Base-by-base conservation (phyloP, 2,113 vertebrate genomes). In the Isichthys henryi region DNA sequence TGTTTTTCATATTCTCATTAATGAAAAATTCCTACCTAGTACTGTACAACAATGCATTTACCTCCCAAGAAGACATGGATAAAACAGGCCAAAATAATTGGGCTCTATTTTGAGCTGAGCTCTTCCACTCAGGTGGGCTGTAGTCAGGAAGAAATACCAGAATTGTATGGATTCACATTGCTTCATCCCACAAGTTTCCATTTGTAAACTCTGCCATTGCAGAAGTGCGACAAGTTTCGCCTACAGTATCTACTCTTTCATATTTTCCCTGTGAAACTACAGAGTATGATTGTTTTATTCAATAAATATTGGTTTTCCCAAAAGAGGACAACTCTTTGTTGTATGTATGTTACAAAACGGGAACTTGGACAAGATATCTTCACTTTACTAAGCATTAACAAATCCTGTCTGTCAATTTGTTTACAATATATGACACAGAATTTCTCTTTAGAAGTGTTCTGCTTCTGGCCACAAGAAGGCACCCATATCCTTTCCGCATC, bases 401-500 rank as follows among this genome's bases (percentile, higher is more conserved):
- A 45, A 48, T 84, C 3, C 82, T 48, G 82, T 48, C 74, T 77
- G 19, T 2, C 27, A 39, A 35, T 56, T 87, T 50, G 48, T 49
- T 50, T 52, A 31, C 27, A 8, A 17, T 17, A 31, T 50, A 50
- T 52, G n/a, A 39, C 62, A 86, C 43, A 48, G 52, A 53, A 70
- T 82, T 89, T 77, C 66, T 19, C 21, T 89, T 52, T 45, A 23
- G 46, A 19, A 2, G 19, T 62, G 74, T 82, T 48, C 43, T 62
- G 58, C 86, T 66, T 19, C 66, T 92, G 87, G 94, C 93, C 96
- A 96, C 95, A 95, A 94, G 96, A 95, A 94, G 96, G 95, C 93
- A 95, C 95, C 95, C 95, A 96, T 95, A 95, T 94, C 91, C 96
- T 96, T 95, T 94, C 91, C 74, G 93, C 93, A 92, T 84, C 90